These are phyloP conservation scores for Agrochola macilenta DNA, from an alignment of 2,888 invertebrate species.

Conservation along the genomic window DNA sequence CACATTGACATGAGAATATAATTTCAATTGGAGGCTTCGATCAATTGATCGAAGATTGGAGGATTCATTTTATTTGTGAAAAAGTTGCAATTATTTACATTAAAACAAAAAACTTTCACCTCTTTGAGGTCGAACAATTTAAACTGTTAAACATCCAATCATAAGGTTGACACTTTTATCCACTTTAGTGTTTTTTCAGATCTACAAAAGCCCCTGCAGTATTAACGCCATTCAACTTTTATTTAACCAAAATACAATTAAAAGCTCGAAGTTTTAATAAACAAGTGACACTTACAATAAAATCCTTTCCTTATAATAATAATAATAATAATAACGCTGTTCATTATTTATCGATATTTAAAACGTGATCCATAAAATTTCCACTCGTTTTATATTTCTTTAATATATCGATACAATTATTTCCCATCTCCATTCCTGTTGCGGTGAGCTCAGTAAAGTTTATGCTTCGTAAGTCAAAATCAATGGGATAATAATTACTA, in stretches of 20 bases:
- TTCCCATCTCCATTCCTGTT: conserved; percentile 36
- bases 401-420: conserved; percentile 64
- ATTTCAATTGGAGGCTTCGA: no score
- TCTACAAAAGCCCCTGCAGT: background rate
- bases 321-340: background rate
- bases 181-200: conserved; percentile 9
- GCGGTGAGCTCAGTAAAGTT: conserved; percentile 59
- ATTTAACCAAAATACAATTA: conserved; percentile 23
- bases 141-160: conserved; percentile 11
- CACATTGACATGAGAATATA: background rate
- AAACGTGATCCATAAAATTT: conserved; percentile 45
- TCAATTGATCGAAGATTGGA: no score
- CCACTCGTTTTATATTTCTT: conserved; percentile 30
- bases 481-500: conserved; percentile 62
- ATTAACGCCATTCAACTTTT: conserved; percentile 10
- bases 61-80: background rate
- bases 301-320: conserved; percentile 21
- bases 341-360: conserved; percentile 40
- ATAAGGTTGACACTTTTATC: background rate
- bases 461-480: conserved; percentile 67
- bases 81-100: background rate
- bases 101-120: background rate
- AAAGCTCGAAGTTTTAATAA: conserved; percentile 12
- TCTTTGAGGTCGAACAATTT: background rate
- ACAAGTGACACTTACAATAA: conserved; percentile 31